A percentile compares a stretch with the other conserved stretches of the same genome.
Evolutionary conservation across 2,113 vertebrate genomes (phyloP).

Genomic region (Recurvirostra avosetta): DNA sequence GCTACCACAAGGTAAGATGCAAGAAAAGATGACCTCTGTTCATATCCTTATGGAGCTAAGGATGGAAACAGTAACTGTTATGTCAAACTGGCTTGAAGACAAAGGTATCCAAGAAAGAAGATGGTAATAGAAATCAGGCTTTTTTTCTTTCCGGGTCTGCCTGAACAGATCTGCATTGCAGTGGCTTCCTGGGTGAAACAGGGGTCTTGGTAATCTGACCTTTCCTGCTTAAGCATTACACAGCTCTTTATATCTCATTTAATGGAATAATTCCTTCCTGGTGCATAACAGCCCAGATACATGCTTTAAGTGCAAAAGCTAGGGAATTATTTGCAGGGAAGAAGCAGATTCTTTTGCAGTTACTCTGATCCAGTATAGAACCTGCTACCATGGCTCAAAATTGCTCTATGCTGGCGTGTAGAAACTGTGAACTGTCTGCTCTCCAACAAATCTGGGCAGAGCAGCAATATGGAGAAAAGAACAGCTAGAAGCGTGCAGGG

Average conservation of each 20-base stretch:
- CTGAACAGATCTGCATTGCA: neutral
- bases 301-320: neutral
- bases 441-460: neutral
- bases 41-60: neutral
- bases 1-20: neutral
- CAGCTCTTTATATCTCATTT: neutral
- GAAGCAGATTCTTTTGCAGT: neutral
- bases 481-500: neutral
- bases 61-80: neutral
- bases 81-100: neutral
- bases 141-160: neutral
- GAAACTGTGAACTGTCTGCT: neutral
- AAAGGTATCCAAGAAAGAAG: neutral
- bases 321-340: neutral
- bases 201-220: neutral
- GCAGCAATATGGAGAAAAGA: neutral
- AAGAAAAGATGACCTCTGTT: neutral
- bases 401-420: neutral
- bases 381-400: neutral
- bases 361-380: neutral
- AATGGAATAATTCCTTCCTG: neutral
- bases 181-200: neutral
- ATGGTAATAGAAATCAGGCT: rapidly evolving
- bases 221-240: neutral
- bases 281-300: neutral